Conservation (phyloP, 2,888 invertebrate species). For the Lithodes maja region DNA sequence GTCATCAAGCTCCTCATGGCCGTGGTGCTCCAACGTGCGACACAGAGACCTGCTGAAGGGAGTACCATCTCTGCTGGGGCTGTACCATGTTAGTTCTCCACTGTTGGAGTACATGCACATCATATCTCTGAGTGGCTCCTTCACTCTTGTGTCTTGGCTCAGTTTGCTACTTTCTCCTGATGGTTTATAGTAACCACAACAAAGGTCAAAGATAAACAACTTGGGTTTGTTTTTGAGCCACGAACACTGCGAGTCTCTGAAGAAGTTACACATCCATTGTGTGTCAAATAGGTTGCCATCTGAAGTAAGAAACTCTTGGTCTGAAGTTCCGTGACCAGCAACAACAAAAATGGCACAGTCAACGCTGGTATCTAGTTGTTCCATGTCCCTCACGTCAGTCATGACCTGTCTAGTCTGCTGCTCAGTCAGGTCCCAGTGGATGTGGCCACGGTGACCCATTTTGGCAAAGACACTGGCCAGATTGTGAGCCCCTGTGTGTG, state of each 20-base stretch:
- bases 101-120: constrained; percentile 32
- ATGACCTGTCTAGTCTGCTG: constrained; percentile 1
- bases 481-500: constrained; percentile 1
- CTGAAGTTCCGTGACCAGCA: constrained; percentile 10
- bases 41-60: constrained; percentile 33
- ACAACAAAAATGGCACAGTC: constrained; percentile 32
- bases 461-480: constrained; percentile 12
- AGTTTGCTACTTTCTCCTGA: no score
- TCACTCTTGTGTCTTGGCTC: constrained; percentile 11
- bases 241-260: constrained; percentile 36
- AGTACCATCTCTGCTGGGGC: constrained; percentile 14
- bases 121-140: constrained; percentile 29
- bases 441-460: constrained; percentile 30
- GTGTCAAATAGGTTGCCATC: constrained; percentile 19
- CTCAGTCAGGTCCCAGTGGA: constrained; percentile 11
- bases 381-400: background rate
- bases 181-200: background rate
- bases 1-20: constrained; percentile 6
- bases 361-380: background rate
- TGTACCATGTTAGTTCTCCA: background rate
- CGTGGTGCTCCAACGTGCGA: constrained; percentile 27
- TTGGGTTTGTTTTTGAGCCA: constrained; percentile 38
- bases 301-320: constrained; percentile 25
- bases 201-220: constrained; percentile 37
- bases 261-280: constrained; percentile 30